These are phyloP conservation scores for Pentalonia nigronervosa DNA, from an alignment of 1,140 invertebrate species.

Conservation along the genomic window DNA sequence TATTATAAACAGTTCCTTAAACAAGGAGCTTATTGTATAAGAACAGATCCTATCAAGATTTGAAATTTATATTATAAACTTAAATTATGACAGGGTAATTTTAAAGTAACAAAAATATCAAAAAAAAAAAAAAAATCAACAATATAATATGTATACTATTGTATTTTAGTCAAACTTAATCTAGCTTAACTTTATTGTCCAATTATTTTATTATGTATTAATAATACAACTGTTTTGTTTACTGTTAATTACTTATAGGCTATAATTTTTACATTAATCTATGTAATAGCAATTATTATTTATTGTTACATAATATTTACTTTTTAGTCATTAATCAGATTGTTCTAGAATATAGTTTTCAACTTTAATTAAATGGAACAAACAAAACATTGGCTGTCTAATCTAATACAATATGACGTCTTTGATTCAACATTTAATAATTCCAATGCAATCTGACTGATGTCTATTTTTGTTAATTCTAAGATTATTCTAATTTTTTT, in stretches of 20 bases:
- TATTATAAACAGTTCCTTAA: conserved; percentile 32
- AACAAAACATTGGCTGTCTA: background rate
- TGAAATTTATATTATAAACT: background rate
- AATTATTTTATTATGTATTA: background rate
- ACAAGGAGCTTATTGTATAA: conserved; percentile 16
- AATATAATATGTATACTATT: conserved; percentile 25
- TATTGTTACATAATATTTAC: background rate
- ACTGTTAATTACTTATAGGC: background rate
- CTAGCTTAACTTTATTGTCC: background rate
- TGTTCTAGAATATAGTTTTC: background rate
- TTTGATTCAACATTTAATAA: background rate
- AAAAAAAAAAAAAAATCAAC: background rate
- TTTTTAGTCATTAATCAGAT: background rate
- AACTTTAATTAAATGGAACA: background rate
- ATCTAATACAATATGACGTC: background rate
- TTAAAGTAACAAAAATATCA: background rate
- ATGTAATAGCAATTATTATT: background rate
- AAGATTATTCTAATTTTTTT: no score
- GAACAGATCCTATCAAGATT: background rate
- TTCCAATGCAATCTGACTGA: background rate
- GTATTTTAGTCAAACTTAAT: background rate
- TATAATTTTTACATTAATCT: background rate
- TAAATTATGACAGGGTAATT: conserved; percentile 37
- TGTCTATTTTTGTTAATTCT: background rate
- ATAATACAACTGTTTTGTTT: background rate